Conservation (phyloP, 2,888 invertebrate genomes). For the Platycheirus albimanus region DNA sequence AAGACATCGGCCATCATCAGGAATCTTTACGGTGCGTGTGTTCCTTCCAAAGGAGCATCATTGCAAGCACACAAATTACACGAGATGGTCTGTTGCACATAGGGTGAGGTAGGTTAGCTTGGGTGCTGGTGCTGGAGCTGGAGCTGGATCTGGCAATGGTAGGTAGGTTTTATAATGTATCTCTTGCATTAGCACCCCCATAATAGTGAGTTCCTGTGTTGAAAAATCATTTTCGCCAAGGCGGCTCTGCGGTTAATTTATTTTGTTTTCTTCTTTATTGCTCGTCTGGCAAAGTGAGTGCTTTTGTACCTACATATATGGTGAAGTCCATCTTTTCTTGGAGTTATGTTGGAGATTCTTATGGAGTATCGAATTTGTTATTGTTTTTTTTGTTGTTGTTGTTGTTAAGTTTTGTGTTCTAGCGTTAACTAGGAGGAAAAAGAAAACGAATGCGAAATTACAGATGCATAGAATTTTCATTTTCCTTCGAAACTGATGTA, state of each 20-base stretch:
- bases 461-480: slow-evolving; percentile 73
- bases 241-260: slow-evolving; percentile 65
- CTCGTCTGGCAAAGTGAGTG: slow-evolving; percentile 14
- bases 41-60: slow-evolving; percentile 39
- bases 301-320: slow-evolving; percentile 23
- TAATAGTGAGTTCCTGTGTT: slow-evolving; percentile 55
- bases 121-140: not conserved
- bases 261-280: slow-evolving; percentile 56
- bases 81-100: slow-evolving; percentile 37
- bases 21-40: slow-evolving; percentile 63
- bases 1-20: slow-evolving; percentile 30
- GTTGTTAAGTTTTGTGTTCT: slow-evolving; percentile 12
- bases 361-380: slow-evolving; percentile 19
- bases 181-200: slow-evolving; percentile 68
- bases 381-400: slow-evolving; percentile 15
- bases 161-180: slow-evolving; percentile 40
- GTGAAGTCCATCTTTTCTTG: slow-evolving; percentile 28
- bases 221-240: slow-evolving; percentile 66
- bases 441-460: slow-evolving; percentile 71
- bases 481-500: slow-evolving; percentile 73
- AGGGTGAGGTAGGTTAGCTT: slow-evolving; percentile 32
- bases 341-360: not conserved
- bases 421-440: slow-evolving; percentile 56
- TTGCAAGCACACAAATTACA: slow-evolving; percentile 41
- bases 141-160: not conserved